Percentiles rank a stretch among this genome's conserved stretches.
These are phyloP conservation scores for Rana temporaria DNA, from an alignment of 2,113 vertebrate species.

Conservation along the genomic window DNA sequence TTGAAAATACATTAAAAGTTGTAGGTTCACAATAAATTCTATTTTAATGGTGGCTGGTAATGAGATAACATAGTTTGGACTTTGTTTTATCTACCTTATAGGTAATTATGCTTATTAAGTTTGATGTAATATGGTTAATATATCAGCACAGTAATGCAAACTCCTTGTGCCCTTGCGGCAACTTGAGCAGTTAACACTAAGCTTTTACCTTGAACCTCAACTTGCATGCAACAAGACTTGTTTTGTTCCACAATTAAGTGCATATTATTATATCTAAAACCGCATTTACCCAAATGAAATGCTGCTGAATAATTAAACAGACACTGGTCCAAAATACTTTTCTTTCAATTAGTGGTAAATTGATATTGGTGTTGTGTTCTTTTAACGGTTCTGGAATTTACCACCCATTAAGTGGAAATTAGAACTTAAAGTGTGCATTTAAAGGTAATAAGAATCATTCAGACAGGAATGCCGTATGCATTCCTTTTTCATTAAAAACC, in stretches of 20 bases:
- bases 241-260: slow-evolving; percentile 48
- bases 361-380: slow-evolving; percentile 50
- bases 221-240: slow-evolving; percentile 27
- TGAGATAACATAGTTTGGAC: neutral
- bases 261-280: slow-evolving; percentile 55
- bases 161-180: slow-evolving; percentile 11
- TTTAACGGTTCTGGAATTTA: slow-evolving; percentile 55
- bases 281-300: slow-evolving; percentile 53
- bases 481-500: slow-evolving; percentile 23
- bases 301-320: slow-evolving; percentile 55
- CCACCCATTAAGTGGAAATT: slow-evolving; percentile 50
- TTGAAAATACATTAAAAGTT: too few relatives aligned
- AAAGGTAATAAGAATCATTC: slow-evolving; percentile 48
- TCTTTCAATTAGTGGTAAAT: slow-evolving; percentile 54
- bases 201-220: slow-evolving; percentile 28
- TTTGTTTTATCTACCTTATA: too few relatives aligned
- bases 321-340: slow-evolving; percentile 49
- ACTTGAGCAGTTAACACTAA: slow-evolving; percentile 11
- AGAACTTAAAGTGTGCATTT: slow-evolving; percentile 46
- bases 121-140: neutral
- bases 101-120: neutral
- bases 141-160: neutral
- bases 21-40: neutral
- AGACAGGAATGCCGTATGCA: slow-evolving; percentile 10
- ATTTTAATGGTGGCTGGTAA: neutral